Percentiles rank a stretch among this genome's conserved stretches.
These are phyloP conservation scores for Heliconius cydno DNA, from an alignment of 2,888 invertebrate species.

Conservation along the genomic window DNA sequence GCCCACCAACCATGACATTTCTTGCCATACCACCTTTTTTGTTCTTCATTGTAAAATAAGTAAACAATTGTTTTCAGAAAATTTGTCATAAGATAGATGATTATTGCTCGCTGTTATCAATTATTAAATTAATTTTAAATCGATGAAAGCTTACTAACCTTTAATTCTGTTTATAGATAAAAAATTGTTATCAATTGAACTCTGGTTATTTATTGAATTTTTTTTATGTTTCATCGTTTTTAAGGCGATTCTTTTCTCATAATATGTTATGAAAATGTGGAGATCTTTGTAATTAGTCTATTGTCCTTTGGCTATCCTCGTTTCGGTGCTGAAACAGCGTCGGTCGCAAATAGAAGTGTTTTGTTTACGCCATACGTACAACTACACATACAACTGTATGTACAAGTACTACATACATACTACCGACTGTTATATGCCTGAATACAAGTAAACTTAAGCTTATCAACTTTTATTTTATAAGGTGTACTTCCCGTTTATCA, in stretches of 20 bases:
- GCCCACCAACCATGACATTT: conserved; percentile 70
- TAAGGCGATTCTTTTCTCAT: not conserved
- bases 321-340: no score
- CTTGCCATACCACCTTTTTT: conserved; percentile 52
- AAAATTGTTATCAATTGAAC: conserved; percentile 8
- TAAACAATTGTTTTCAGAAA: conserved; percentile 6
- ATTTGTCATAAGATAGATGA: conserved; percentile 31
- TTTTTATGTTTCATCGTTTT: conserved; percentile 1
- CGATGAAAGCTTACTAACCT: conserved; percentile 26
- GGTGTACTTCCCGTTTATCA: no score
- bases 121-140: conserved; percentile 29
- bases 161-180: conserved; percentile 9
- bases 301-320: no score
- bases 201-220: conserved; percentile 18
- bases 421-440: no score
- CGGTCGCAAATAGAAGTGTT: no score
- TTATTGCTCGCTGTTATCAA: conserved; percentile 21
- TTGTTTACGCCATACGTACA: no score
- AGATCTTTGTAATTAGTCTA: no score
- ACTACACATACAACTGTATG: no score
- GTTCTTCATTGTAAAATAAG: conserved; percentile 29
- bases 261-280: not conserved
- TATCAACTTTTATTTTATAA: no score
- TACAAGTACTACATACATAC: no score
- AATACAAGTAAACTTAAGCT: no score